Conservation (phyloP, 2,113 vertebrate genomes). For the Bujurquina vittata region DNA sequence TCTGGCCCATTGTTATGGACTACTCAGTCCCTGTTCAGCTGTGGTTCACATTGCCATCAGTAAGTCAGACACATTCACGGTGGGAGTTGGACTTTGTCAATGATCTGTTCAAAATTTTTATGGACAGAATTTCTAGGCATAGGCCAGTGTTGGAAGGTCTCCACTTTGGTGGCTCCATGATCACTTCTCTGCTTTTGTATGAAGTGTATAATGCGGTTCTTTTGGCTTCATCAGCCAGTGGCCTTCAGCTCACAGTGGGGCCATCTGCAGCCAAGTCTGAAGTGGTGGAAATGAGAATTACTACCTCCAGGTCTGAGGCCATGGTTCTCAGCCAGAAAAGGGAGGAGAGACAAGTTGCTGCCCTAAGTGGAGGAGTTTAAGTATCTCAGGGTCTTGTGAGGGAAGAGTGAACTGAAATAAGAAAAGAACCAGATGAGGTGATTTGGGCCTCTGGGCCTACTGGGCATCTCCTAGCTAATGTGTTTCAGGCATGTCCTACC, state of each 20-base stretch:
- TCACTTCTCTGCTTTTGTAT: not conserved
- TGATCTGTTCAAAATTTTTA: not conserved
- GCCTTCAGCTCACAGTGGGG: not conserved
- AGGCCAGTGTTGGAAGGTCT: not conserved
- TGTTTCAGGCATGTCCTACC: no score
- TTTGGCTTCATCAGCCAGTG: not conserved
- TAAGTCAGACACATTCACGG: not conserved
- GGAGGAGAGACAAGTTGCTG: not conserved
- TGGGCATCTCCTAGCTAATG: not conserved
- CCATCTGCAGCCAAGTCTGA: not conserved
- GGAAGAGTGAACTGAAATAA: not conserved
- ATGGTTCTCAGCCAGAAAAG: not conserved
- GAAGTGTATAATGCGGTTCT: not conserved
- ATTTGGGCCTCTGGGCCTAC: not conserved
- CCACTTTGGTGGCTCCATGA: not conserved
- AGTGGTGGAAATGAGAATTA: not conserved
- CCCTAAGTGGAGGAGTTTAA: not conserved
- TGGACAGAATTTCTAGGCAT: not conserved
- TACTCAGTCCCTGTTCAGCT: not conserved
- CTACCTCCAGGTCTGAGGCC: not conserved
- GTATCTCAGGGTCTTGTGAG: not conserved
- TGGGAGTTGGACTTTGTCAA: not conserved
- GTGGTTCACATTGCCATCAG: not conserved
- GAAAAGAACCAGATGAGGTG: not conserved
- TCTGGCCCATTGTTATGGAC: not conserved